These are phyloP conservation scores for Rotaria macrura DNA, from an alignment of 2,888 invertebrate species.

Conservation along the genomic window DNA sequence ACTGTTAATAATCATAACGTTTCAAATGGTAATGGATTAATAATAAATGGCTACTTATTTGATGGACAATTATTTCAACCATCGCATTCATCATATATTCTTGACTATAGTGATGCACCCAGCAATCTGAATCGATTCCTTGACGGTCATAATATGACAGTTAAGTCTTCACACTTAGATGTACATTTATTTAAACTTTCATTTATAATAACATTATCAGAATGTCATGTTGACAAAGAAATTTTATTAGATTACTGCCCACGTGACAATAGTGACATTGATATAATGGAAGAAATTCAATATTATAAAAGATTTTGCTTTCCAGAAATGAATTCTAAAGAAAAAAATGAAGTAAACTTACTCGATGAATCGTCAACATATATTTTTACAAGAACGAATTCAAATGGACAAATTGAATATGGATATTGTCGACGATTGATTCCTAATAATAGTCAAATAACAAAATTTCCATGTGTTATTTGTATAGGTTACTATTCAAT, in stretches of 20 bases:
- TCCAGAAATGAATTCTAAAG: not conserved
- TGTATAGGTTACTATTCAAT: not conserved
- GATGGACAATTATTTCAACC: not conserved
- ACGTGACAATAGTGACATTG: not conserved
- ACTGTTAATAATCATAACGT: not conserved
- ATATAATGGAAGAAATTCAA: not conserved
- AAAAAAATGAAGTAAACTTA: not conserved
- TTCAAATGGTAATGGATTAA: not conserved
- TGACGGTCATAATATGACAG: not conserved
- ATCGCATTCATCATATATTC: not conserved
- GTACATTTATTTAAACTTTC: not conserved
- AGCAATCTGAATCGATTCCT: not conserved
- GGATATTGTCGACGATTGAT: not conserved
- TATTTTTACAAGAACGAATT: not conserved
- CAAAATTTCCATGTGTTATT: not conserved
- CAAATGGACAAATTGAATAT: not conserved
- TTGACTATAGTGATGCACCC: not conserved
- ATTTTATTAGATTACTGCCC: not conserved
- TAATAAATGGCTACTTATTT: not conserved
- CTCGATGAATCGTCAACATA: not conserved
- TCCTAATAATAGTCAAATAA: not conserved
- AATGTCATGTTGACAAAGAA: not conserved
- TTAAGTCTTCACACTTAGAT: not conserved
- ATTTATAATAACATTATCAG: not conserved
- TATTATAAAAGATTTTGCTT: constrained; percentile 6